These are phyloP conservation scores for Metridium senile DNA, from an alignment of 92 coral and sea anemone species.

Conservation along the genomic window DNA sequence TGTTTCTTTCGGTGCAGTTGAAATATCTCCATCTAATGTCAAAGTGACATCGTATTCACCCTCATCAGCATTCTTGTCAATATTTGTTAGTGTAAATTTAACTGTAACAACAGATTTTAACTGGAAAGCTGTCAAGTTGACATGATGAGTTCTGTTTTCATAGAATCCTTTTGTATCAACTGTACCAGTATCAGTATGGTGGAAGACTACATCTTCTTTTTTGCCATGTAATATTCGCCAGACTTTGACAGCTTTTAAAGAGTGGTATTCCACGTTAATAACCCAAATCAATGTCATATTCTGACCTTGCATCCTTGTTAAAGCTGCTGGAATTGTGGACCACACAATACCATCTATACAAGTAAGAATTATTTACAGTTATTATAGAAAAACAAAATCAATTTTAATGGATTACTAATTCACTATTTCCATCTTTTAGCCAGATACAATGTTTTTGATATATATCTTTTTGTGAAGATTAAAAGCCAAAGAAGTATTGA, in stretches of 20 bases:
- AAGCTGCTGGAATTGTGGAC: background rate
- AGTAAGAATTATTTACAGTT: background rate
- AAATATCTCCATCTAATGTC: background rate
- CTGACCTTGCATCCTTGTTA: constrained; percentile 1
- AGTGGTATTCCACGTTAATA: background rate
- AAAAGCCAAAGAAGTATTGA: no score
- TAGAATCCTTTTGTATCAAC: background rate
- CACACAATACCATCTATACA: background rate
- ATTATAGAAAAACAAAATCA: no score
- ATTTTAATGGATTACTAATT: background rate
- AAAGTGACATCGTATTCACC: background rate
- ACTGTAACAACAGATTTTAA: background rate
- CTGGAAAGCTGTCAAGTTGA: background rate
- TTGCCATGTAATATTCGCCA: background rate
- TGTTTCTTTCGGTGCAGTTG: background rate
- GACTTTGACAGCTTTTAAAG: background rate
- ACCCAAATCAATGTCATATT: background rate
- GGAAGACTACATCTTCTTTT: background rate
- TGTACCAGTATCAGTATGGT: background rate
- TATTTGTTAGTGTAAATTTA: background rate
- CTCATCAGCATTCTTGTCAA: background rate
- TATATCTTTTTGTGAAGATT: no score
- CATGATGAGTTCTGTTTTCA: background rate
- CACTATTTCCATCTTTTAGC: background rate
- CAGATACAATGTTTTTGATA: no score